phyloP scores from a whole-genome alignment of 2,113 vertebrate genomes.

The Lophotis ruficrista region DNA sequence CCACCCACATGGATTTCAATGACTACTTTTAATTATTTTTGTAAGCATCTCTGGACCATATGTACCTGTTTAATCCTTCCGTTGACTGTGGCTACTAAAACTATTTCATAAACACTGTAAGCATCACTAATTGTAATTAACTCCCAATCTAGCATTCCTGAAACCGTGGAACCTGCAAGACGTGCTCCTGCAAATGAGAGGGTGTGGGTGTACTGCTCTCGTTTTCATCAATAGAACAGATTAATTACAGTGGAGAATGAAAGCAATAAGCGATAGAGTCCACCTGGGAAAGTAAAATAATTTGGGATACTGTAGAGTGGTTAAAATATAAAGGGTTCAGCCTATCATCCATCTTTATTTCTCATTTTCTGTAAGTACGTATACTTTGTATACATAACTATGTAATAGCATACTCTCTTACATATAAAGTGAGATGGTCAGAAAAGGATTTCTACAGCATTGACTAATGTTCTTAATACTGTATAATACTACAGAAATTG shows the following conservation, averaged over 20 bases:
- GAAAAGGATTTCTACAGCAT: neutral
- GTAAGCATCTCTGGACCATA: neutral
- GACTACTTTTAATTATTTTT: slow-evolving; percentile 10
- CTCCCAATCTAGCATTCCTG: neutral
- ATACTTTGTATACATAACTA: neutral
- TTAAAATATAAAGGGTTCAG: neutral
- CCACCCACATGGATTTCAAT: neutral
- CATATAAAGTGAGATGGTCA: neutral
- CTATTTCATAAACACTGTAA: neutral
- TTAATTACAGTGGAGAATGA: slow-evolving; percentile 7
- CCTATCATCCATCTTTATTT: neutral
- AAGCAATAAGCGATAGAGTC: neutral
- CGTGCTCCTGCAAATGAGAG: neutral
- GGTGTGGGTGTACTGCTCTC: neutral
- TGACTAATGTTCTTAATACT: slow-evolving; percentile 26
- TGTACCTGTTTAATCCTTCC: neutral
- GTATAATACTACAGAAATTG: neutral
- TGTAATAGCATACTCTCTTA: neutral
- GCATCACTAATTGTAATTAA: neutral
- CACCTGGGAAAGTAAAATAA: neutral
- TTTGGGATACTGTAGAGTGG: neutral
- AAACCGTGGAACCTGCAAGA: slow-evolving; percentile 28
- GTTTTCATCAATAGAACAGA: neutral
- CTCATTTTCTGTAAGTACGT: neutral
- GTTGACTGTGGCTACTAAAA: neutral